A percentile compares a stretch with the other conserved stretches of the same genome.
Conservation (phyloP, 2,113 vertebrate species). For the Labrus mixtus region DNA sequence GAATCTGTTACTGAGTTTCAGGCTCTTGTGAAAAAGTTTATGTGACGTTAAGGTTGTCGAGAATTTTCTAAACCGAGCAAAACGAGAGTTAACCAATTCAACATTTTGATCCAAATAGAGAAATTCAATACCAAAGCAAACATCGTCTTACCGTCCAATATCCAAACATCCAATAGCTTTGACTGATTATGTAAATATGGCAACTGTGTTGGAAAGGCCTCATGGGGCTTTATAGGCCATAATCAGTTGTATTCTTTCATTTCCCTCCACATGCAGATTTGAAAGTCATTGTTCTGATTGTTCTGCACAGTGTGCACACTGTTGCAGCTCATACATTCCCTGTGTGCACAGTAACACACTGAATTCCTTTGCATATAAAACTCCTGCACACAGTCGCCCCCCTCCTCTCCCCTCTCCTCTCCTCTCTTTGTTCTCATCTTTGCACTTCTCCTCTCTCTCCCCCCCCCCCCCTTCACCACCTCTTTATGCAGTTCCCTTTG, state of each 20-base stretch:
- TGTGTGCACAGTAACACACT: constrained; percentile 35
- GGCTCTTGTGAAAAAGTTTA: too few relatives aligned
- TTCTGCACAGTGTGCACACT: constrained; percentile 29
- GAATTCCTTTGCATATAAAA: constrained; percentile 42
- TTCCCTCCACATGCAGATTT: constrained; percentile 18
- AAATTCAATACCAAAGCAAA: too few relatives aligned
- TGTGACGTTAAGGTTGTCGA: too few relatives aligned
- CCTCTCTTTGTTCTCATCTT: constrained; percentile 61
- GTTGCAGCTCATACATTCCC: constrained; percentile 45
- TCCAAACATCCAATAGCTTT: background rate
- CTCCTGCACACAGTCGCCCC: constrained; percentile 40
- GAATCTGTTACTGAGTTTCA: too few relatives aligned
- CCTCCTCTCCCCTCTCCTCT: constrained; percentile 34
- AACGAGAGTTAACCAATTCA: too few relatives aligned
- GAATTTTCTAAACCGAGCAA: too few relatives aligned
- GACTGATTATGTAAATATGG: constrained; percentile 35
- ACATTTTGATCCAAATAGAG: too few relatives aligned
- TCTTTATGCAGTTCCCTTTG: constrained; percentile 67
- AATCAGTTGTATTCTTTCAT: constrained; percentile 44
- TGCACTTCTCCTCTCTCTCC: constrained; percentile 31
- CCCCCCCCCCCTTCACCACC: constrained; percentile 24
- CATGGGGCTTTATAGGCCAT: constrained; percentile 40
- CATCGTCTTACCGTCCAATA: too few relatives aligned
- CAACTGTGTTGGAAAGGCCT: constrained; percentile 20
- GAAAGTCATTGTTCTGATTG: constrained; percentile 43